Base-by-base conservation (phyloP, 2,888 invertebrate species). In the Heteromurus nitidus region DNA sequence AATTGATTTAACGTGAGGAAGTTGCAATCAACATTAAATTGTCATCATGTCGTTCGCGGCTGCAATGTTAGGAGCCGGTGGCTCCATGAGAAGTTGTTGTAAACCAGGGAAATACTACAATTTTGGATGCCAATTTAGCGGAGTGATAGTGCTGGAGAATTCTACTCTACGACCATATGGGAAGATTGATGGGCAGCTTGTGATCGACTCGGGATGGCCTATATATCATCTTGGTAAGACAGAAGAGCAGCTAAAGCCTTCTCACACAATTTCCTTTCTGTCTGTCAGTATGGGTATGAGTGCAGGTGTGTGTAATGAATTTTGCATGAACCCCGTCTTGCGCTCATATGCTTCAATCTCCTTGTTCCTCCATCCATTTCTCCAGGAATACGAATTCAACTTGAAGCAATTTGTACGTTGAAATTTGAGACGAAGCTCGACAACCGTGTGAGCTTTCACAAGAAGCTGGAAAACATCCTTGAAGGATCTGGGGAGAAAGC, bases 371-470 rank as follows among this genome's bases (percentile, higher is more conserved):
- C n/a, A n/a, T n/a, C n/a, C n/a, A n/a, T n/a, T n/a, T n/a, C n/a
- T n/a, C n/a, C 42, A 80, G 80, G 69, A 13, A 24, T 80, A 13
- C 65, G 80, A 18, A 42, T 80, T 7, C 80, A 80, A 28, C 30
- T 80, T n/a, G 80, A 80, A 47, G 80, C 74, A 18, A 36, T 60
- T 30, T 62, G 67, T 26, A 30, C 42, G 11, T 20, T 80, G 16
- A 80, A 74, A 24, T 80, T 74, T 42, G 80, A 80, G 31, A 80
- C 80, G 7, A 73, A 80, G 16, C 22, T 80, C 30, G 80, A 80
- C 60, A 28, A 28, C 13, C 26, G 80, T 9, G 53, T 74, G 11
- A 80, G 74, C 69, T 74, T 80, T 68, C 80, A 80, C 36, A 74
- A 80, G 50, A 73, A 80, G 28, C 60, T 74, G 36, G 80, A 80